Percentiles rank a stretch among this genome's conserved stretches.
Evolutionary conservation across 2,888 invertebrate genomes (phyloP).

Genomic region (Pherbina coryleti): DNA sequence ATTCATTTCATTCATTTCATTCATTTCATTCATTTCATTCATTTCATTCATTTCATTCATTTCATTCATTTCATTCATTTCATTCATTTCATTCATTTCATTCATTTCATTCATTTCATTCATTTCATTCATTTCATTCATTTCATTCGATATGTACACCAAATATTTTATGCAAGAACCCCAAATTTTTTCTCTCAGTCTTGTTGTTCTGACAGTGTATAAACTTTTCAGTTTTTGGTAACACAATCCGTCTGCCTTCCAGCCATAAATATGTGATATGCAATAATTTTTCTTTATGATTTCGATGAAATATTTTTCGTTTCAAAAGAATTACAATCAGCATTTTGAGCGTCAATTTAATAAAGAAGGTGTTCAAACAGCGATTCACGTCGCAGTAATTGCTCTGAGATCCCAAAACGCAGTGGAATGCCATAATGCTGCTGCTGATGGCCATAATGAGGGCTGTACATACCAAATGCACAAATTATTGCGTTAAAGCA

Average conservation of each 20-base stretch:
- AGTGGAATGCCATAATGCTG: background rate
- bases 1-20: background rate
- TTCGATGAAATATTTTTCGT: conserved; percentile 30
- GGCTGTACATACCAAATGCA: background rate
- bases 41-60: too few species aligned
- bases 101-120: too few species aligned
- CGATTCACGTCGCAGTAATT: background rate
- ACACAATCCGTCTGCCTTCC: background rate
- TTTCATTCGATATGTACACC: background rate
- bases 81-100: too few species aligned
- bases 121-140: too few species aligned
- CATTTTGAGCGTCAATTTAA: conserved; percentile 31
- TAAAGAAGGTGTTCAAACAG: conserved; percentile 21
- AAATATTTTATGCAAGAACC: too few species aligned
- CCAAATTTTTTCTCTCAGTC: background rate
- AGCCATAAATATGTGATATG: background rate
- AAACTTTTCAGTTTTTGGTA: background rate
- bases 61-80: too few species aligned
- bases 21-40: background rate
- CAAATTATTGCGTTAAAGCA: conserved; percentile 7
- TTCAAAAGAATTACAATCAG: background rate
- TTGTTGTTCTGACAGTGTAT: background rate
- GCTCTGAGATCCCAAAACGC: background rate
- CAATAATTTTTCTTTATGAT: conserved; percentile 32
- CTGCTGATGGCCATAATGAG: conserved; percentile 28